phyloP scores from a whole-genome alignment of 2,888 invertebrate genomes.

The Onchidella celtica region DNA sequence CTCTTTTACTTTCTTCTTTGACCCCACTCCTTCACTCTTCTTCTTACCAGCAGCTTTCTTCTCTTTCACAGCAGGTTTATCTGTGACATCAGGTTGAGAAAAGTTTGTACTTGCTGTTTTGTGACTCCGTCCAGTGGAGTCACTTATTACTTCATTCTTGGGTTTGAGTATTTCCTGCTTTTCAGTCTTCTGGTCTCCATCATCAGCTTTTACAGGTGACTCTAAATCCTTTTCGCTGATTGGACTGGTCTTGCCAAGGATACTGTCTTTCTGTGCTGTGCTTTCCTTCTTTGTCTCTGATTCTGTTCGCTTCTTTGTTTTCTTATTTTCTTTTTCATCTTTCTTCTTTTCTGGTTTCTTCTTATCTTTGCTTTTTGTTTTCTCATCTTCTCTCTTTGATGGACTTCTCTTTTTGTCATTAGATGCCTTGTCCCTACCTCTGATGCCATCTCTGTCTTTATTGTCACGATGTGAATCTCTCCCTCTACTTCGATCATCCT shows the following conservation, averaged over 20 bases:
- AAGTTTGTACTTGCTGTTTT: neutral
- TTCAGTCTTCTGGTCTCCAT: neutral
- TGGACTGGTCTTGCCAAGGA: constrained; percentile 23
- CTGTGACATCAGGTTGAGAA: neutral
- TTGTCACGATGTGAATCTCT: neutral
- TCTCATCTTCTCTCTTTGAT: constrained; percentile 77
- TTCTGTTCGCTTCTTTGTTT: constrained; percentile 11
- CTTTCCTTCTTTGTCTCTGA: constrained; percentile 29
- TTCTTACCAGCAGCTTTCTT: constrained; percentile 37
- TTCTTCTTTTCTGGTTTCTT: constrained; percentile 59
- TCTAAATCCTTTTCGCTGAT: constrained; percentile 19
- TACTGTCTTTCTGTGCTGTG: constrained; percentile 18
- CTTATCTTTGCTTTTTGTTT: constrained; percentile 55
- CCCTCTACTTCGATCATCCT: constrained; percentile 9
- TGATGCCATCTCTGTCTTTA: constrained; percentile 29
- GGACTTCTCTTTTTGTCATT: constrained; percentile 80
- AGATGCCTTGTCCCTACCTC: constrained; percentile 74
- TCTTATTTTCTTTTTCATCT: constrained; percentile 52
- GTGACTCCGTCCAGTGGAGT: neutral
- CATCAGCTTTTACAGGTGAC: neutral
- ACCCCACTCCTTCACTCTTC: constrained; percentile 33
- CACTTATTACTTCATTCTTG: neutral
- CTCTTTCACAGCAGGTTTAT: constrained; percentile 32
- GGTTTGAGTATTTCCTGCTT: neutral
- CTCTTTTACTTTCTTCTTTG: constrained; percentile 44